Percentiles rank a stretch among this genome's conserved stretches.
These are phyloP conservation scores for Ambastaia sidthimunki DNA, from an alignment of 2,797 vertebrate species.

Conservation along the genomic window DNA sequence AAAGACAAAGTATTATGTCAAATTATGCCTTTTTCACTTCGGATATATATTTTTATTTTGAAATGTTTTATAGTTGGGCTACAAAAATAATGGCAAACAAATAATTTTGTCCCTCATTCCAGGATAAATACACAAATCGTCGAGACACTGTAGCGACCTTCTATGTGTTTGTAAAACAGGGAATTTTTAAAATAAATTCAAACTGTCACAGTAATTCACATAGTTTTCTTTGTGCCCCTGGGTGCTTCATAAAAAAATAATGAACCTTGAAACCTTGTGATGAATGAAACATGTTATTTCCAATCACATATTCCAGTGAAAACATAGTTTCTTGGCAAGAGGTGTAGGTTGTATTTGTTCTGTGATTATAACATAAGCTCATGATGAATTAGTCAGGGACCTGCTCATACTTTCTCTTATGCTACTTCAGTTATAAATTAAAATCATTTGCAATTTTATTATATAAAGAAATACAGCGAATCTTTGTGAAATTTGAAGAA, in stretches of 20 bases:
- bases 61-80: neutral
- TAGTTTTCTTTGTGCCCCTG: constrained; percentile 6
- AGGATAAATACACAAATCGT: neutral
- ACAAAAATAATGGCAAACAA: neutral
- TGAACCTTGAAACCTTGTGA: constrained; percentile 24
- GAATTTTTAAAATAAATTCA: constrained; percentile 26
- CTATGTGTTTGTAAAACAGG: neutral
- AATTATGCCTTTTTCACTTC: neutral
- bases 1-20: neutral
- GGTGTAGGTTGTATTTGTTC: constrained; percentile 29
- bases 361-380: constrained; percentile 32
- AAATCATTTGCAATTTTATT: neutral
- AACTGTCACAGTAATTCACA: constrained; percentile 24
- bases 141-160: too few relatives aligned
- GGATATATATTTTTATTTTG: neutral
- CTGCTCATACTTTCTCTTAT: neutral
- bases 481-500: neutral
- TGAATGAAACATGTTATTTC: constrained; percentile 39
- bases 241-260: constrained; percentile 31
- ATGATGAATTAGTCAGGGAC: constrained; percentile 18
- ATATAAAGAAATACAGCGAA: neutral
- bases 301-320: constrained; percentile 42
- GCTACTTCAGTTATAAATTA: neutral
- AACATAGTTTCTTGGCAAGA: constrained; percentile 37
- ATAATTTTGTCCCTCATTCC: neutral